These are phyloP conservation scores for Dasyprocta punctata DNA, from an alignment of 2,113 vertebrate species.

Conservation along the genomic window DNA sequence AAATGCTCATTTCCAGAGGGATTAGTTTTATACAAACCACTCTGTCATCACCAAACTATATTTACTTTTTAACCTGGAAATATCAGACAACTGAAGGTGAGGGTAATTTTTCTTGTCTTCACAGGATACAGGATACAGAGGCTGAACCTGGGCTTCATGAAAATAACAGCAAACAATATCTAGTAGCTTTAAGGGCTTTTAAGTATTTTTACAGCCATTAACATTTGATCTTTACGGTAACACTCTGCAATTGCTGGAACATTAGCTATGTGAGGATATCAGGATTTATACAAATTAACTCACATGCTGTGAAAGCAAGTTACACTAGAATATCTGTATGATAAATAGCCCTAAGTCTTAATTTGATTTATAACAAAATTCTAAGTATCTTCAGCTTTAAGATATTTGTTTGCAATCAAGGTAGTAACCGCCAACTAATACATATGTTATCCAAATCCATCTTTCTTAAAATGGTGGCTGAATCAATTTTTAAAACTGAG, in stretches of 20 bases:
- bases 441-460: background rate
- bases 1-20: background rate
- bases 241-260: background rate
- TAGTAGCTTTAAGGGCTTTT: background rate
- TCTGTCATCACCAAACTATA: background rate
- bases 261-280: background rate
- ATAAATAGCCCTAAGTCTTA: background rate
- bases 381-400: background rate
- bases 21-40: background rate
- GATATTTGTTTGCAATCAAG: background rate
- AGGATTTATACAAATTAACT: conserved; percentile 7
- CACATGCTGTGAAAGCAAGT: background rate
- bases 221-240: background rate
- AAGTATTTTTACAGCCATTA: background rate
- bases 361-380: background rate
- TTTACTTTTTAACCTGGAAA: background rate
- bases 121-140: background rate
- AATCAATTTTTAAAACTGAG: background rate
- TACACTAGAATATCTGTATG: background rate
- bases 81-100: background rate
- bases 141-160: background rate
- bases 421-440: background rate
- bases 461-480: background rate
- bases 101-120: background rate
- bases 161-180: background rate